Evolutionary conservation across 2,888 invertebrate genomes (phyloP), one percentile per base, ranked within the genome.

Genomic region (Aspidapion aeneum): DNA sequence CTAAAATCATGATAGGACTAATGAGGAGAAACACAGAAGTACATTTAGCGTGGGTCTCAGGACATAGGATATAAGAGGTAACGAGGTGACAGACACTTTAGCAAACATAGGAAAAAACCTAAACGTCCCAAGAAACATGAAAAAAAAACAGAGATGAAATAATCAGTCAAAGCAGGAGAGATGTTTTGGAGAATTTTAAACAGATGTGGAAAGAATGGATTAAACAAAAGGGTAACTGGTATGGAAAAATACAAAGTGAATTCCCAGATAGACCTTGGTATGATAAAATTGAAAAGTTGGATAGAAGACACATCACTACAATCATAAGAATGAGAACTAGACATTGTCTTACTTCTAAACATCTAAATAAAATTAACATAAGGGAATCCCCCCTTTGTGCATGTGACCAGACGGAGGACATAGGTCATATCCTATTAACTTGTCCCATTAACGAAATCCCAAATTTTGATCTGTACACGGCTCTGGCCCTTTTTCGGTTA

Each of bases 51-150:
- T 35, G 12, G 35, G 12, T 35, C 3, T 12, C 35, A 35, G 35
- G 35, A 7, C 35, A 35, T 12, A 7, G 35, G 12, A 55, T 1
- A 63, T 63, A 0, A 5, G 3, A 17, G 60, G 63, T 1, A 63
- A 63, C 18, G 59, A 52, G 3, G n/a, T 21, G 9, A 58, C 58
- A 22, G 59, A 59, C 17, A 59, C 12, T 1, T 48, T 63, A 22
- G 59, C 63, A 18, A 58, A 63, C 20, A 59, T 50, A n/a, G 59
- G 35, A 2, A 58, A 3, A 50, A 19, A 18, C 17, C 18, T 62
- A 3, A 62, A 58, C 1, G 18, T 63, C 12, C 56, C 52, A 55
- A 55, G 20, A 18, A 18, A 21, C 3, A 20, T 49, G 12, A 3
- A 12, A n/a, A 12, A 35, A 35, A 35, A 35, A 3, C 12, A 12